phyloP scores from a whole-genome alignment of 2,888 invertebrate species.

The Hymenopus coronatus region DNA sequence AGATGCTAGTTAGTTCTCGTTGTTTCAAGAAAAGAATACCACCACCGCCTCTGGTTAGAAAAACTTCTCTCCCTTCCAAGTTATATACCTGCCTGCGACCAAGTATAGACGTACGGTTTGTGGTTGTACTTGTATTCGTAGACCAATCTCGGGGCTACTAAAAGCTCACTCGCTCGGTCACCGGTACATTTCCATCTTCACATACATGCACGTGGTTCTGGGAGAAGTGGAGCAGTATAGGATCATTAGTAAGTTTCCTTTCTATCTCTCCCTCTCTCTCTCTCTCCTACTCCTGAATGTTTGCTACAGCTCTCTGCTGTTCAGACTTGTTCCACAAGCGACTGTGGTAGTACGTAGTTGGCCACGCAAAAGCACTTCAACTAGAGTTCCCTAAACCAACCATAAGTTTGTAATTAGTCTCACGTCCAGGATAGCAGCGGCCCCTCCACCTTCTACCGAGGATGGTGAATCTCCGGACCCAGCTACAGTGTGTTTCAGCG shows the following conservation, averaged over 20 bases:
- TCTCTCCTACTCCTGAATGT: not conserved
- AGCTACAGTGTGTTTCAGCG: not conserved
- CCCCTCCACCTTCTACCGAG: not conserved
- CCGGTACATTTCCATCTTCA: constrained; percentile 14
- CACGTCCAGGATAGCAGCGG: not conserved
- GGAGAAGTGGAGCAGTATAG: not conserved
- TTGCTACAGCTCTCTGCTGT: not conserved
- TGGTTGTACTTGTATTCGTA: not conserved
- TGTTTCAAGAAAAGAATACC: not conserved
- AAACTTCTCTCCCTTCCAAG: not conserved
- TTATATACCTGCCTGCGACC: not conserved
- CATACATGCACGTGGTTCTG: not conserved
- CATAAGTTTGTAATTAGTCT: constrained; percentile 21
- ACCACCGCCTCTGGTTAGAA: not conserved
- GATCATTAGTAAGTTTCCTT: constrained; percentile 19
- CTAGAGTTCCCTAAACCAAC: constrained; percentile 1
- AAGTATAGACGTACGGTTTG: not conserved
- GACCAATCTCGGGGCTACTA: not conserved
- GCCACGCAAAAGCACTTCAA: constrained; percentile 15
- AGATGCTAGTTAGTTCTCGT: not conserved
- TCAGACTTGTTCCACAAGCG: constrained; percentile 1
- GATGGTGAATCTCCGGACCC: not conserved
- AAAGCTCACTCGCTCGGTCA: not conserved
- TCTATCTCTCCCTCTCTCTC: not conserved
- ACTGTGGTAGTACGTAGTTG: not conserved